Conservation (phyloP, 2,888 invertebrate species). For the Tortrix viridana region DNA sequence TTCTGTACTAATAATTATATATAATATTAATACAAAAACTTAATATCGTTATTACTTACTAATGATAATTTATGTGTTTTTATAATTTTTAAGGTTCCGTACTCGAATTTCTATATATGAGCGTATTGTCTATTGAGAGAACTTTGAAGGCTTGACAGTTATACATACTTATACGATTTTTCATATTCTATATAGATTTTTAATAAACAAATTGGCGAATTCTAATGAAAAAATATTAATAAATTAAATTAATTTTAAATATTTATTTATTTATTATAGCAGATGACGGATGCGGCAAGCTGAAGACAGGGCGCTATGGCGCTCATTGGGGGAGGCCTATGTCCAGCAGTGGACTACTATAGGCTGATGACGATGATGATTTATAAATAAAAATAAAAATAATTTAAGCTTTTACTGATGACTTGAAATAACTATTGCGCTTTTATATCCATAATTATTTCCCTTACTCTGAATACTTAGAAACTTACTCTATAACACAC, state of each 20-base stretch:
- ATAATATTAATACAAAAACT: no score
- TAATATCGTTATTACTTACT: no score
- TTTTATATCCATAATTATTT: conserved; percentile 26
- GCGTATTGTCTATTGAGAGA: conserved; percentile 39
- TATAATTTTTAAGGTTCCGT: background rate
- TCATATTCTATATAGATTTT: conserved; percentile 1
- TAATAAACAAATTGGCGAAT: conserved; percentile 23
- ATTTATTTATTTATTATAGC: conserved; percentile 1
- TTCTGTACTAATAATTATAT: no score
- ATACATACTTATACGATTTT: conserved; percentile 27
- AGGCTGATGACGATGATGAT: no score
- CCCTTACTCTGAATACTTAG: conserved; percentile 52
- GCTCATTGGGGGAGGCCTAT: no score
- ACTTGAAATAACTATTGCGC: conserved; percentile 17
- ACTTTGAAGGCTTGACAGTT: conserved; percentile 36
- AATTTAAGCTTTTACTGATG: conserved; percentile 15
- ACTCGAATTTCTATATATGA: no score
- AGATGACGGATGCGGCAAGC: no score
- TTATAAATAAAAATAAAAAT: conserved; percentile 15
- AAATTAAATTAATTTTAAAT: background rate
- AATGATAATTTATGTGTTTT: no score
- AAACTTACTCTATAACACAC: conserved; percentile 68
- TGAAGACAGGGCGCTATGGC: no score
- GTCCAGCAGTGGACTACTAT: no score
- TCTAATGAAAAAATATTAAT: conserved; percentile 1